Base-by-base conservation (phyloP, 2,888 invertebrate genomes). In the Thymelicus sylvestris region DNA sequence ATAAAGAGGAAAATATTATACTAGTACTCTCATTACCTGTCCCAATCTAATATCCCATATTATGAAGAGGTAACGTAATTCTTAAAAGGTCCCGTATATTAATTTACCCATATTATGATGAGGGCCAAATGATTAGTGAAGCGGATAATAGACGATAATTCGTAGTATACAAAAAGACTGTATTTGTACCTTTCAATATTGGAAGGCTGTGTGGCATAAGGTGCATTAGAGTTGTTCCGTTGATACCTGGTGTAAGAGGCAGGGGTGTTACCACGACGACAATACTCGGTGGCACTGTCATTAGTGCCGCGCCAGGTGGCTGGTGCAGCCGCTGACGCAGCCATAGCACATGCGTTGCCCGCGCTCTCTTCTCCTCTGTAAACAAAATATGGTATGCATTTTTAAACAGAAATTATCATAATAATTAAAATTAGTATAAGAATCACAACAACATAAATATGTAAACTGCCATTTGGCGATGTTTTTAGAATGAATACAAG, bases 231-330 rank as follows among this genome's bases (percentile, higher is more conserved):
- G 86, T 91, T 90, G 91, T 93, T 91, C 86, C 92, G 87, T 95
- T 95, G 90, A 94, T 95, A 91, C 94, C 95, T 90, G 94, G 94
- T 86, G 94, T 95, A 88, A 75, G 92, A 87, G 74, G 91, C 91
- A 72, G 93, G 94, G 74, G 94, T 94, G 87, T 89, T 94, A 80
- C 93, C 93, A 76, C 93, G 92, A 41, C 93, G 92, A 79, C 92
- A 91, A 81, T 85, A 92, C 73, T 93, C 93, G 55, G 93, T 89
- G 65, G 93, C 93, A 80, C 92, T 92, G 82, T 93, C 93, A 84
- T 92, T 93, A 80, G 94, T 94, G 75, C 93, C 93, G 47, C 93
- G 91, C 93, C 93, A 93, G 72, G 89, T 87, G 67, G 90, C 93
- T 66, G 93, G 91, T 52, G 93, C 92, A 66, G 93, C 94, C 68